Evolutionary conservation across 1,140 invertebrate genomes (phyloP), one percentile per base, ranked within the genome.

Genomic region (Pogonus chalceus): DNA sequence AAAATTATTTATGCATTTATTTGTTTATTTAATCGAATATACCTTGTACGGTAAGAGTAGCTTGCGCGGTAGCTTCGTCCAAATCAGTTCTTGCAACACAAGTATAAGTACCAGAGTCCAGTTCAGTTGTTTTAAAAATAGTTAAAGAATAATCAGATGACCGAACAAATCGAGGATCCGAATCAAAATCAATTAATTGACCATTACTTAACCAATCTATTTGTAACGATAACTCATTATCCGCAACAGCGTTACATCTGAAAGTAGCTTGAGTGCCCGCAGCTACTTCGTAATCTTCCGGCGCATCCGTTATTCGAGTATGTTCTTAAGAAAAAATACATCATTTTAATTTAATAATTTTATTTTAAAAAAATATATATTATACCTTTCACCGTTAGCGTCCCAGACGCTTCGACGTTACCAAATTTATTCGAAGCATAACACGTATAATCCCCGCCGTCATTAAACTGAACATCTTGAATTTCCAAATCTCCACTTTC

Each of bases 81-180:
- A 98, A 74, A 2, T 85, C 81, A 1, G 96, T 98, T 37, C 76
- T 79, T 1, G 95, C 96, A n/a, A 95, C 81, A 72, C 96, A 99
- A 0, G 94, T 97, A 65, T 98, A 98, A 46, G 81, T 82, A 12
- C 94, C 95, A 9, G 96, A 96, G 73, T 98, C 93, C 50, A 95
- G 71, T 72, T 96, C 93, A 21, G 84, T 88, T 12, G 93, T 95
- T 72, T 96, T 93, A 4, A 88, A 87, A 51, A 99, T 96, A 7
- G 88, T 90, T 49, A 99, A 72, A 0, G 95, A 96, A 67, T 91
- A 90, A 73, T 97, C 92, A 58, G 87, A 87, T 51, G 84, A 82
- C 66, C 82, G 79, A 0, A 88, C 78, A 67, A 90, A 92, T 35
- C 89, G 79, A 23, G 90, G 88, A 69, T 92, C 84, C 52, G 78